phyloP scores from a whole-genome alignment of 2,888 invertebrate species.

The Schizaphis graminum region DNA sequence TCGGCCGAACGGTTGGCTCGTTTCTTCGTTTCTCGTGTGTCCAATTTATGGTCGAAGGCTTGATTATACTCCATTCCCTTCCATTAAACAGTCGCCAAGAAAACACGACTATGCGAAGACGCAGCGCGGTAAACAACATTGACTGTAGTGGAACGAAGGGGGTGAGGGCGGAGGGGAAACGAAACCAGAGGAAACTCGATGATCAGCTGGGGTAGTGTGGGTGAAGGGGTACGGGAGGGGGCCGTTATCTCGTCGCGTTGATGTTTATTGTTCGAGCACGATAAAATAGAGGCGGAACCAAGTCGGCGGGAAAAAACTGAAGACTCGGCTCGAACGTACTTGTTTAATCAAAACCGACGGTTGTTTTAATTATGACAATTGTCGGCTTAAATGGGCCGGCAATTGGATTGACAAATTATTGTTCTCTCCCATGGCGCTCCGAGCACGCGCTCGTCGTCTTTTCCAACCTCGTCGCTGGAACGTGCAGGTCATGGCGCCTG shows the following conservation, averaged over 20 bases:
- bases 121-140: background rate
- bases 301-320: background rate
- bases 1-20: background rate
- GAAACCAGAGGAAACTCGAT: background rate
- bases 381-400: background rate
- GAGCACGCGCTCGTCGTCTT: background rate
- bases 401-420: constrained; percentile 46
- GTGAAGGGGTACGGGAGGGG: background rate
- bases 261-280: background rate
- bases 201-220: background rate
- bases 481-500: constrained; percentile 34
- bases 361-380: constrained; percentile 42
- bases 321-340: background rate
- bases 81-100: constrained; percentile 55
- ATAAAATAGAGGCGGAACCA: background rate
- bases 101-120: constrained; percentile 17
- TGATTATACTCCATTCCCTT: constrained; percentile 37
- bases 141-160: background rate
- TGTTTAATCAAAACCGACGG: background rate
- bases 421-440: background rate
- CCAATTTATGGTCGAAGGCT: constrained; percentile 58
- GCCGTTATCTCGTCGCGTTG: background rate
- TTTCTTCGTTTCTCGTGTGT: constrained; percentile 7
- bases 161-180: background rate
- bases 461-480: background rate